phyloP scores from a whole-genome alignment of 2,888 invertebrate species.

The Papilio gigon region DNA sequence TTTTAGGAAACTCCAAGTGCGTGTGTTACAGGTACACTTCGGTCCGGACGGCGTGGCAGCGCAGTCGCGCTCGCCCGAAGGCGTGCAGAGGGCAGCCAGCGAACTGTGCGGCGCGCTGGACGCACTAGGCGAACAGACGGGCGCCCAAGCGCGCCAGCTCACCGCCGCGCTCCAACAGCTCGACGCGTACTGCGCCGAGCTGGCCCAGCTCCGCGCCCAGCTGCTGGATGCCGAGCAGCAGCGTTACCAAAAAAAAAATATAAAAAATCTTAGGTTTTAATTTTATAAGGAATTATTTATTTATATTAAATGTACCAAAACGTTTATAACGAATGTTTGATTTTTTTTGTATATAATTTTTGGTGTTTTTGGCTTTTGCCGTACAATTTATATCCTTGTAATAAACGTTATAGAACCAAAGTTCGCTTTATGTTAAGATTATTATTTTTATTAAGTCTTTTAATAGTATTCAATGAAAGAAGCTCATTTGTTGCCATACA shows the following conservation, averaged over 20 bases:
- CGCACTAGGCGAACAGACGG: conserved; percentile 83
- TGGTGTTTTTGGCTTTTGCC: conserved; percentile 25
- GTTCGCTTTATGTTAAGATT: conserved; percentile 36
- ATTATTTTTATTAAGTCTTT: conserved; percentile 22
- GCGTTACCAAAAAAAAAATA: conserved; percentile 16
- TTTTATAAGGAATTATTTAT: conserved; percentile 34
- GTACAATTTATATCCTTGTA: conserved; percentile 35
- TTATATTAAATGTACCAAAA: conserved; percentile 34
- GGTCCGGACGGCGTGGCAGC: conserved; percentile 92
- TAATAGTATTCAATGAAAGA: conserved; percentile 9
- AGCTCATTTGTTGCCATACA: no score
- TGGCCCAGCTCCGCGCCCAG: conserved; percentile 91
- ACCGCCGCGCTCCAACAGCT: conserved; percentile 91
- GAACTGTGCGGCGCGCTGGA: conserved; percentile 87
- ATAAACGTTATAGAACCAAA: conserved; percentile 41
- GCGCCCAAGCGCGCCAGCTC: conserved; percentile 85
- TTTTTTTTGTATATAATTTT: conserved; percentile 37
- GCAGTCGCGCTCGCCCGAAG: conserved; percentile 85
- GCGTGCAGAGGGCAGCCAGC: conserved; percentile 87
- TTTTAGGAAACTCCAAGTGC: conserved; percentile 27
- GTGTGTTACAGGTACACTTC: conserved; percentile 89
- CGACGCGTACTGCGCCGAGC: conserved; percentile 93
- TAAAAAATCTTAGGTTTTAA: conserved; percentile 21
- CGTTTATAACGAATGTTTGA: conserved; percentile 32
- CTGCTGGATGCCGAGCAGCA: no score